These are phyloP conservation scores for Sander vitreus DNA, from an alignment of 2,113 vertebrate species.

Conservation along the genomic window DNA sequence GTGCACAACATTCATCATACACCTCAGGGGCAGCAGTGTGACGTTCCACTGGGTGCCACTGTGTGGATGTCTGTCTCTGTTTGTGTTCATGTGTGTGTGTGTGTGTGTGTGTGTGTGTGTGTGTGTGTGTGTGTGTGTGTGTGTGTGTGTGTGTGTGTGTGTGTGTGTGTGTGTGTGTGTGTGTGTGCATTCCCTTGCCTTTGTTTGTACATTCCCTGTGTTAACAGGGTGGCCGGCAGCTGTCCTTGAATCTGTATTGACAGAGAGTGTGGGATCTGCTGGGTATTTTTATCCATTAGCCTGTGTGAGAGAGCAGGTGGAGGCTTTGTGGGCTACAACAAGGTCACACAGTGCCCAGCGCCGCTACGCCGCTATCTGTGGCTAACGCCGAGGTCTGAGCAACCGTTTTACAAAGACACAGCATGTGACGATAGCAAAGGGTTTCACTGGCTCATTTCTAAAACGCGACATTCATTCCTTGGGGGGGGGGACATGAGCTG, in stretches of 20 bases:
- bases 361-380: conserved; percentile 38
- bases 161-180: conserved; percentile 25
- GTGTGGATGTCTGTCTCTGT: conserved; percentile 37
- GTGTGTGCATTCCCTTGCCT: conserved; percentile 46
- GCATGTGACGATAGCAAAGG: conserved; percentile 7
- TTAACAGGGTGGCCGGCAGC: conserved; percentile 70
- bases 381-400: conserved; percentile 22
- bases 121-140: conserved; percentile 23
- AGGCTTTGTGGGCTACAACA: conserved; percentile 76
- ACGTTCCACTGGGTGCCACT: conserved; percentile 27
- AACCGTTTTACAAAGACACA: conserved; percentile 30
- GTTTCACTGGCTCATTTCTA: not conserved
- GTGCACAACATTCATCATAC: conserved; percentile 51
- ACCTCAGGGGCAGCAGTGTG: conserved; percentile 46
- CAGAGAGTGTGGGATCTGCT: conserved; percentile 75
- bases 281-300: conserved; percentile 83
- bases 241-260: conserved; percentile 82
- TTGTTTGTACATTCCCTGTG: conserved; percentile 74
- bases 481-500: not conserved
- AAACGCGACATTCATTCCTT: not conserved
- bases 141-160: conserved; percentile 23
- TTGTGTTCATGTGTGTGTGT: conserved; percentile 33
- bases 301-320: conserved; percentile 81
- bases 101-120: conserved; percentile 23
- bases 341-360: conserved; percentile 73